A percentile compares a stretch with the other conserved stretches of the same genome.
These are phyloP conservation scores for Malurus leucopterus DNA, from an alignment of 2,797 vertebrate species.

Conservation along the genomic window DNA sequence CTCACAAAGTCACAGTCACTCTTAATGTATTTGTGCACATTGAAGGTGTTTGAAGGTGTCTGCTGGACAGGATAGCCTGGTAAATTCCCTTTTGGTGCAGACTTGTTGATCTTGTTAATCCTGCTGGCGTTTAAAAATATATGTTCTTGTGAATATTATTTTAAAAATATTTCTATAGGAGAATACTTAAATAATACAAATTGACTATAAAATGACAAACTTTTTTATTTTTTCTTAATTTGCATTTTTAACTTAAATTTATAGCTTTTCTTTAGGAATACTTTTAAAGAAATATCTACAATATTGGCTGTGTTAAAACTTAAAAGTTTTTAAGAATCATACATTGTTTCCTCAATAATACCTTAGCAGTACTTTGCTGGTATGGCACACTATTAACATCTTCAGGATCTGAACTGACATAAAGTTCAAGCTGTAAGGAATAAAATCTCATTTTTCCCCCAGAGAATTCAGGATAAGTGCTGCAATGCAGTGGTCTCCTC, in stretches of 20 bases:
- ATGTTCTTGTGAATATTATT: neutral
- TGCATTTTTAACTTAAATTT: neutral
- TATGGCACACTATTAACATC: neutral
- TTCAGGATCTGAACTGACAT: neutral
- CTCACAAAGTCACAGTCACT: neutral
- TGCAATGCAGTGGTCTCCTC: neutral
- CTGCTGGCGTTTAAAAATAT: neutral
- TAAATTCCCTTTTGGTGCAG: neutral
- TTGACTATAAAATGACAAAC: neutral
- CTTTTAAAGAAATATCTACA: neutral
- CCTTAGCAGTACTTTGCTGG: neutral
- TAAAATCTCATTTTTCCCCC: neutral
- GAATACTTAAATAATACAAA: neutral
- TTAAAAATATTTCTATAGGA: neutral
- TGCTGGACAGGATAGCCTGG: neutral
- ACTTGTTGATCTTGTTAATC: neutral
- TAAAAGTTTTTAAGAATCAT: neutral
- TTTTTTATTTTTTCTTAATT: neutral
- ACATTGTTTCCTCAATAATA: neutral
- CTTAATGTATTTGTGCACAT: neutral
- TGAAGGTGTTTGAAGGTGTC: neutral
- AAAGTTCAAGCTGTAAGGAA: neutral
- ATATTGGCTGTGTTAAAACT: neutral
- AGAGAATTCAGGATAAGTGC: neutral
- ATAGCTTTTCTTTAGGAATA: neutral